These are phyloP conservation scores for Lindbergichthys nudifrons DNA, from an alignment of 2,797 vertebrate species.

Conservation along the genomic window DNA sequence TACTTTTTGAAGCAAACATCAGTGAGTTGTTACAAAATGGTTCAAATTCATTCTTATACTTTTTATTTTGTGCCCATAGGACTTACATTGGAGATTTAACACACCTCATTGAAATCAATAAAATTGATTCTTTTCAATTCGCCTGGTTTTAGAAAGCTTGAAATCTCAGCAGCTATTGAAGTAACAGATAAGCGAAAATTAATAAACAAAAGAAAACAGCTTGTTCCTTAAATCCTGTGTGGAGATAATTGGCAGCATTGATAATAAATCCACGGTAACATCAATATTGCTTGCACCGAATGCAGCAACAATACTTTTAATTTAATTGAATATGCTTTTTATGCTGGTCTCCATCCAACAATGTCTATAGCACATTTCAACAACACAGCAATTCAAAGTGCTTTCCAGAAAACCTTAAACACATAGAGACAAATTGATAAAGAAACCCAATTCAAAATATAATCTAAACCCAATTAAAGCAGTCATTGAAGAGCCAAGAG, in stretches of 20 bases:
- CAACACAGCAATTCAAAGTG: too few relatives aligned
- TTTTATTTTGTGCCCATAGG: not conserved
- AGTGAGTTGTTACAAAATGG: not conserved
- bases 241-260: not conserved
- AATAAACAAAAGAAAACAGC: slow-evolving; percentile 1
- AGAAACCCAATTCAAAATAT: too few relatives aligned
- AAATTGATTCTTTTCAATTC: not conserved
- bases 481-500: too few relatives aligned
- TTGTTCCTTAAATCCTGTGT: slow-evolving; percentile 10
- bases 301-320: slow-evolving; percentile 3
- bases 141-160: not conserved
- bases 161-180: slow-evolving; percentile 5
- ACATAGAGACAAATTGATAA: too few relatives aligned
- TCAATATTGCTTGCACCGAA: not conserved
- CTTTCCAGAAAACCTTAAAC: too few relatives aligned
- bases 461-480: too few relatives aligned
- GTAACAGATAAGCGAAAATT: slow-evolving; percentile 6
- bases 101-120: not conserved
- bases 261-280: slow-evolving; percentile 6
- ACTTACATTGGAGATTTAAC: not conserved
- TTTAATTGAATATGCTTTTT: not conserved
- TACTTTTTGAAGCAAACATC: not conserved
- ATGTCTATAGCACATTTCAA: too few relatives aligned
- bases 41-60: not conserved
- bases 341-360: not conserved